A percentile compares a stretch with the other conserved stretches of the same genome.
Evolutionary conservation across 2,888 invertebrate species (phyloP).

Genomic region (Ichneumoninae sp.): DNA sequence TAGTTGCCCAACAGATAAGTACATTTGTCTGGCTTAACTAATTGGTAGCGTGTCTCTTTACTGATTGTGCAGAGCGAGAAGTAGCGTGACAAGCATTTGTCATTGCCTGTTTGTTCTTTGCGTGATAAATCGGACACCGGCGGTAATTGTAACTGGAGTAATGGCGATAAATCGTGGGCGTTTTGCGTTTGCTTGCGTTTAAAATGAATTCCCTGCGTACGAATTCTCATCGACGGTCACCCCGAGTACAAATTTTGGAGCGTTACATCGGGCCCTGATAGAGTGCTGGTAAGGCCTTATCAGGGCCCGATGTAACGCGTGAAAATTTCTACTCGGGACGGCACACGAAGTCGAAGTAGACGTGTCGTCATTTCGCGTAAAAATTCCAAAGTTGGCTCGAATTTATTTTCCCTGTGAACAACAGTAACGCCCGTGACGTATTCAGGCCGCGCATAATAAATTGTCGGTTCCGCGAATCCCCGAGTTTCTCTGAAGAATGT

Average conservation of each 20-base stretch:
- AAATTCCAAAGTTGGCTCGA: neutral
- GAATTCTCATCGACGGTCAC: neutral
- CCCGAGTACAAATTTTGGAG: too few relatives aligned
- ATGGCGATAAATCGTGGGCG: slow-evolving; percentile 8
- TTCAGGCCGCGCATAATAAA: slow-evolving; percentile 12
- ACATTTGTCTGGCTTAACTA: slow-evolving; percentile 51
- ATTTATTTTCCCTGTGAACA: neutral
- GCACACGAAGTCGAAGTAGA: neutral
- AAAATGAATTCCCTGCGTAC: slow-evolving; percentile 28
- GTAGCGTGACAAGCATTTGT: slow-evolving; percentile 55
- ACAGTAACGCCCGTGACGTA: slow-evolving; percentile 13
- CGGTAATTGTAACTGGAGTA: slow-evolving; percentile 1
- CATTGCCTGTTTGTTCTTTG: slow-evolving; percentile 43
- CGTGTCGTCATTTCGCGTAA: neutral
- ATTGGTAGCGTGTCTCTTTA: slow-evolving; percentile 59
- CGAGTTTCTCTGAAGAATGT: slow-evolving; percentile 6
- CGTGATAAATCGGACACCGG: slow-evolving; percentile 27
- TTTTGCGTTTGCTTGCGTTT: slow-evolving; percentile 22
- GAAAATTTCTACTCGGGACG: neutral
- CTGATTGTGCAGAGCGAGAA: slow-evolving; percentile 48
- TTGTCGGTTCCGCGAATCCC: neutral
- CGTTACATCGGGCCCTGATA: too few relatives aligned
- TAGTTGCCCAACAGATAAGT: slow-evolving; percentile 49
- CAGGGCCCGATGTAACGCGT: too few relatives aligned
- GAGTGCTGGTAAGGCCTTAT: too few relatives aligned